These are phyloP conservation scores for Meliscaeva auricollis DNA, from an alignment of 2,888 invertebrate species.

Conservation along the genomic window DNA sequence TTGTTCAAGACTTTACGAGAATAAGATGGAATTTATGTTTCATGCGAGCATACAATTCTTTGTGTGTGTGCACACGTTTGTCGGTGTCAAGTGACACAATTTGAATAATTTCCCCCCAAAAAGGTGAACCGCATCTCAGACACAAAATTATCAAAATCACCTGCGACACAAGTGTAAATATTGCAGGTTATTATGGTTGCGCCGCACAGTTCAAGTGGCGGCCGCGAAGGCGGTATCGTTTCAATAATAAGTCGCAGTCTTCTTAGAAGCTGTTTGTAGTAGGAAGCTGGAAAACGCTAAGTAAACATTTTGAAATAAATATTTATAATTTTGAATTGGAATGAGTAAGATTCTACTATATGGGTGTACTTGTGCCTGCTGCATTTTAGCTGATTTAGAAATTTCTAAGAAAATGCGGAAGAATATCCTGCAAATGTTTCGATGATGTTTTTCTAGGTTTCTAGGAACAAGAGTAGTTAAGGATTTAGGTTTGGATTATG, in stretches of 20 bases:
- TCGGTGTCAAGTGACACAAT: constrained; percentile 43
- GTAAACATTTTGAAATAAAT: constrained; percentile 53
- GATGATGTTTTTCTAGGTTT: background rate
- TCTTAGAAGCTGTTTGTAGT: background rate
- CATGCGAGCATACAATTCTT: background rate
- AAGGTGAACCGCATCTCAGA: constrained; percentile 67
- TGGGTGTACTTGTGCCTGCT: background rate
- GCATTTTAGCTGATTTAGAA: constrained; percentile 8
- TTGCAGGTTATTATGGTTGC: constrained; percentile 26
- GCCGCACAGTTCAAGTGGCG: constrained; percentile 3
- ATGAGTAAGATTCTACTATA: background rate
- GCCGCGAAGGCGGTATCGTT: constrained; percentile 11
- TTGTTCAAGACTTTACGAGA: constrained; percentile 60
- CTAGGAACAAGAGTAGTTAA: background rate
- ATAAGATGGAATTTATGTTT: constrained; percentile 31
- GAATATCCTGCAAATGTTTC: background rate
- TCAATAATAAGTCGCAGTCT: background rate
- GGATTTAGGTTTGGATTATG: background rate
- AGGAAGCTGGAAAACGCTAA: constrained; percentile 39
- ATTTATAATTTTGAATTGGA: no score
- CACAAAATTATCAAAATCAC: constrained; percentile 62
- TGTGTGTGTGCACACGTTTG: constrained; percentile 22
- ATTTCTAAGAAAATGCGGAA: constrained; percentile 43
- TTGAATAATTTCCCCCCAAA: constrained; percentile 50
- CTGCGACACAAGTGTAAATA: constrained; percentile 69